Evolutionary conservation across 2,888 invertebrate genomes (phyloP), one percentile per base, ranked within the genome.

Genomic region (Diaperis boleti): DNA sequence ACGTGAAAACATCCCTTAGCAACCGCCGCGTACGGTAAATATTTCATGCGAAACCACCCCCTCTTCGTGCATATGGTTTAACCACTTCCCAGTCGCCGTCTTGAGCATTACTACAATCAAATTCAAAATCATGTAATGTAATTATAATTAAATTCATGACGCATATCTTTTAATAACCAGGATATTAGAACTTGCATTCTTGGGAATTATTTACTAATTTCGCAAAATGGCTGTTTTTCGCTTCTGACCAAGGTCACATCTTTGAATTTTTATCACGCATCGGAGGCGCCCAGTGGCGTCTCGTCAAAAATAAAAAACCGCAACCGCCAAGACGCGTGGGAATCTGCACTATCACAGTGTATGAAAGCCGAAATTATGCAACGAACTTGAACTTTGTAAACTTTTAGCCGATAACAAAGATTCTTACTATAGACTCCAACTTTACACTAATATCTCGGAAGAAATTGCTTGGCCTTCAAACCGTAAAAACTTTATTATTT

Each of bases 91-190:
- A 5, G 29, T 26, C 26, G 47, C 15, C 47, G 8, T 35, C 14
- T 11, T 31, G 15, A 47, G 15, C 15, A 50, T n/a, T n/a, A n/a
- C n/a, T n/a, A 35, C 49, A 35, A 50, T 35, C 17, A 13, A 35
- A 35, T 35, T 35, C 11, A 22, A 47, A 50, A 22, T 50, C 18
- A 18, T 50, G 33, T 18, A n/a, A n/a, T 6, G 15, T 37, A 7
- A 50, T 4, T 33, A 39, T 35, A 52, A 52, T 52, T 31, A 29
- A 22, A 47, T 22, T 31, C 15, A 10, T 52, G 52, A 52, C 52
- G 52, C 26, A 22, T 13, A 49, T 33, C 15, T 17, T 49, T 52
- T 39, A 14, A 20, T 52, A 52, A 52, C 17, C 33, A 17, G 33
- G 49, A 35, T 49, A 49, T 39, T 52, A 52, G 22, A 35, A 37